phyloP scores from a whole-genome alignment of 37 sponge, comb jelly and placozoan genomes.

The Halisarca cf. caerulea region DNA sequence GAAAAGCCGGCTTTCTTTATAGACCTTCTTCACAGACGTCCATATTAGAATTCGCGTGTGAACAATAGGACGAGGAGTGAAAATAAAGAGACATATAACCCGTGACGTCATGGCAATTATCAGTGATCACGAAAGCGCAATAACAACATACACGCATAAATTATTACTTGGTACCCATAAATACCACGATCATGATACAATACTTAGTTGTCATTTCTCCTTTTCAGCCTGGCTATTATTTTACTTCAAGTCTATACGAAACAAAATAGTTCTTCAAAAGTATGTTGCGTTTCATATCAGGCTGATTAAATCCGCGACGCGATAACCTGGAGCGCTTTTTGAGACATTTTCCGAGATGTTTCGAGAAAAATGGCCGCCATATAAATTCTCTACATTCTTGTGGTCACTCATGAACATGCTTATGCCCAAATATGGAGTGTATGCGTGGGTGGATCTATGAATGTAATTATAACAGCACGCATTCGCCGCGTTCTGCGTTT shows the following conservation, averaged over 20 bases:
- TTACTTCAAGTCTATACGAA: too few relatives aligned
- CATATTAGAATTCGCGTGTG: neutral
- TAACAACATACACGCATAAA: slow-evolving; percentile 22
- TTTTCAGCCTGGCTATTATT: too few relatives aligned
- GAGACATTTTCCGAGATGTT: slow-evolving; percentile 14
- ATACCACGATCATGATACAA: neutral
- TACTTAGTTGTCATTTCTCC: neutral
- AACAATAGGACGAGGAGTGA: slow-evolving; percentile 8
- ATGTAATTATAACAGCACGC: too few relatives aligned
- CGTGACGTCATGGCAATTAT: slow-evolving; percentile 28
- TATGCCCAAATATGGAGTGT: too few relatives aligned
- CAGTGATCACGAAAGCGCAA: slow-evolving; percentile 29
- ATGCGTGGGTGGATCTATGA: too few relatives aligned
- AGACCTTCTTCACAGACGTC: neutral
- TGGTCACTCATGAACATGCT: neutral
- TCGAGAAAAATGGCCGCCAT: slow-evolving; percentile 24
- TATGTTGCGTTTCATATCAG: too few relatives aligned
- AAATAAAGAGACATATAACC: slow-evolving; percentile 10
- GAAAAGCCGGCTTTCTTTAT: neutral
- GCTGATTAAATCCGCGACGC: too few relatives aligned
- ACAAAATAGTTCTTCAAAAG: too few relatives aligned
- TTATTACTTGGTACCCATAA: slow-evolving; percentile 13
- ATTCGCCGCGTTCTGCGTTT: too few relatives aligned
- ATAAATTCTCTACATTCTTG: neutral
- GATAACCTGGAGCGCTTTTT: neutral